Evolutionary conservation across 1,140 invertebrate genomes (phyloP), one percentile per base, ranked within the genome.

Genomic region (Scaptomyza hsui): DNA sequence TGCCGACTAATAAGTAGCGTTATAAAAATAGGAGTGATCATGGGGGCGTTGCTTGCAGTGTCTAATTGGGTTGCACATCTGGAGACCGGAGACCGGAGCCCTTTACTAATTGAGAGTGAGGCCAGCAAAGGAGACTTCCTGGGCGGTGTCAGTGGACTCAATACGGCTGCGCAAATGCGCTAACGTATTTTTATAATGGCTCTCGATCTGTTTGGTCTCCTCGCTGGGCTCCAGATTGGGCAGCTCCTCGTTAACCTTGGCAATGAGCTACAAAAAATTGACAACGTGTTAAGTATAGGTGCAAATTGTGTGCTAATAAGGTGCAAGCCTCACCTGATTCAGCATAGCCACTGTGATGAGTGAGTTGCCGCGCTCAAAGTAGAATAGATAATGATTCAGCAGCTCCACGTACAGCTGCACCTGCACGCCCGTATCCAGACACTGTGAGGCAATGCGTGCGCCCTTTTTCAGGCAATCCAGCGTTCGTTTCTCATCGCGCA

Each of bases 401-500:
- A 99, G 93, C 92, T 99, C 98, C 13, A 98, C 97, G 90, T 98
- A 97, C 2, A 99, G 93, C 90, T 99, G 98, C 5, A 98, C 97
- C 93, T 99, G 98, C 16, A 99, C 98, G 3, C 96, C 96, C n/a
- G 95, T 94, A 92, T 99, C 98, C 96, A 99, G 98, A 78, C 98
- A 99, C 77, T 99, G 98, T 78, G 96, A 97, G 2, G 97, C 97
- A 72, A 99, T 98, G 69, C 97, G 95, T 1, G 97, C 94, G 4
- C 97, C 97, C 92, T 99, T 99, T 91, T 99, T 99, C 53, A 99
- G 92, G 92, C 98, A 99, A 83, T 99, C 98, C 39, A 98, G 92
- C 0, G 99, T 98, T 55, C 97, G 93, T 78, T 96, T 96, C 4
- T 96, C 97, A 92, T 99, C 98, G 72, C 96, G 95, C 92, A 98